Conservation (phyloP, 2,888 invertebrate genomes). For the Idaea dimidiata region DNA sequence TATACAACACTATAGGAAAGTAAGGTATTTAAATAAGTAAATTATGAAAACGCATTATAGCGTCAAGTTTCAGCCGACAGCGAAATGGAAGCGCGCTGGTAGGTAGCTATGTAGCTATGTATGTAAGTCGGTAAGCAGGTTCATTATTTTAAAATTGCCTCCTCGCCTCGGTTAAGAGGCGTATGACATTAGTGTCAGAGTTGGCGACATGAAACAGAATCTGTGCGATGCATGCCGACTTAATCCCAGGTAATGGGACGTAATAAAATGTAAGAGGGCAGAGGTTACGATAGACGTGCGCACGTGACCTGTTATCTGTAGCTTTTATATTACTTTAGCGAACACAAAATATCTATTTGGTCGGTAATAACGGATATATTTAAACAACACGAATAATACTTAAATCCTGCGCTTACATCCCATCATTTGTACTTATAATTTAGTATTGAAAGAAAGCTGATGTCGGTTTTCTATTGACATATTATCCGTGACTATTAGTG, state of each 20-base stretch:
- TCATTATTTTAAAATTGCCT: slow-evolving; percentile 53
- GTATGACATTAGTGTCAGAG: slow-evolving; percentile 49
- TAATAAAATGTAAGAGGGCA: slow-evolving; percentile 77
- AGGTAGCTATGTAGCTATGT: background rate
- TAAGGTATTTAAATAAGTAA: background rate
- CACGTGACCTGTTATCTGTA: slow-evolving; percentile 71
- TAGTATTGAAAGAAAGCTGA: background rate
- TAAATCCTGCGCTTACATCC: background rate
- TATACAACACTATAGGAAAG: background rate
- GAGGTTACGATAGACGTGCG: slow-evolving; percentile 73
- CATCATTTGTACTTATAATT: background rate
- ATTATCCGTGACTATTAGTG: slow-evolving; percentile 24
- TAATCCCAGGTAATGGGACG: slow-evolving; percentile 73
- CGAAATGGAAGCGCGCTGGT: background rate
- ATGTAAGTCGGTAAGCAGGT: slow-evolving; percentile 33
- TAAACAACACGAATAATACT: background rate
- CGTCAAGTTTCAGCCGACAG: background rate
- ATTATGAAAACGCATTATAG: background rate
- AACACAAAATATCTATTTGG: slow-evolving; percentile 55
- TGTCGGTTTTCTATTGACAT: slow-evolving; percentile 13
- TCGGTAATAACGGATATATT: slow-evolving; percentile 23
- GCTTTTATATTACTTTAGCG: slow-evolving; percentile 52
- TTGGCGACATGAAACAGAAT: slow-evolving; percentile 61
- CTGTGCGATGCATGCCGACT: slow-evolving; percentile 64
- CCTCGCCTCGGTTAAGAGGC: slow-evolving; percentile 44